Base-by-base conservation (phyloP, 2,888 invertebrate species). In the Apodemia zela region DNA sequence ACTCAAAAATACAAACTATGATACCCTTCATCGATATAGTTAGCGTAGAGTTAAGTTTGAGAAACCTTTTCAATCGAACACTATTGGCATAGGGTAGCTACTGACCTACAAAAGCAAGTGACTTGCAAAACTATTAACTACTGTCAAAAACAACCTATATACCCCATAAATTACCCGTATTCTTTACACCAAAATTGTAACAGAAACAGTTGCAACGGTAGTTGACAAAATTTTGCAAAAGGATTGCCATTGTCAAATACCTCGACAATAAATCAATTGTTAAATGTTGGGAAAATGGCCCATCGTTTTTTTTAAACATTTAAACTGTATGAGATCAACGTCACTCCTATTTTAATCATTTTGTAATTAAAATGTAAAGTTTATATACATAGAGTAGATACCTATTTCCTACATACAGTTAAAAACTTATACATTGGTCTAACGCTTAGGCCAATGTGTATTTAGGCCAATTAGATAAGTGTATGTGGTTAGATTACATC, bases 51-150 rank as follows among this genome's bases (percentile, higher is more conserved):
- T 3, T 42, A 42, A 42, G 42, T 80, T 88, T 88, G 82, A 78
- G 77, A 70, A 73, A 8, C 80, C 61, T 67, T 73, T 76, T 3
- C 60, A 65, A 65, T 66, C 62, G 65, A 71, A 69, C 73, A 74
- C 42, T 79, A 77, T 78, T 77, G 71, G 75, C 71, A 74, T 74
- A 79, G 77, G 78, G 75, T 66, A 68, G 69, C 79, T 77, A 87
- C 84, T 87, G 84, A 89, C 87, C 86, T 87, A 87, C 87, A 89
- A 89, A 87, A 74, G 77, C 78, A 63, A 75, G 73, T 91, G 90
- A 91, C 89, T 89, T 86, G 87, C 88, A 82, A 79, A 85, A 84
- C 73, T 69, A 69, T 72, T 68, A 66, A 66, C 76, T 68, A 75
- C 81, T 81, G 77, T 81, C 75, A 67, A 65, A 75, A 88, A 86